Evolutionary conservation across 2,888 invertebrate genomes (phyloP), one percentile per base, ranked within the genome.

Genomic region (Dryomyza anilis): DNA sequence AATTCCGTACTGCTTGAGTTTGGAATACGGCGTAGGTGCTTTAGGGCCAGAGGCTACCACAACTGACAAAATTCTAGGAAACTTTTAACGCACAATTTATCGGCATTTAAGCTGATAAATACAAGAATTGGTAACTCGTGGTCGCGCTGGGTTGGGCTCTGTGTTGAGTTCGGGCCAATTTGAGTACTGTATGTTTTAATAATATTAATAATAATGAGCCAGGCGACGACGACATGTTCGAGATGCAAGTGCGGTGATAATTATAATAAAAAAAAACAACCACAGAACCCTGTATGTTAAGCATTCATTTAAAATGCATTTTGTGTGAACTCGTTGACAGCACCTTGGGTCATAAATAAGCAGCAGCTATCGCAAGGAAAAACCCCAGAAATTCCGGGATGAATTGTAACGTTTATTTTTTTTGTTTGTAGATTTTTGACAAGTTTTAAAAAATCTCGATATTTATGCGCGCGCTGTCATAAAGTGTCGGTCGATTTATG

Each of bases 31-130:
- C 29, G 19, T 16, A 7, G 29, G n/a, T n/a, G n/a, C n/a, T n/a
- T n/a, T n/a, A n/a, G 16, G 27, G 55, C 25, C 21, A 21, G 21
- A 3, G 19, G n/a, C 56, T n/a, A n/a, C 12, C 23, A n/a, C n/a
- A 16, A n/a, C 6, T 39, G 61, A 36, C 27, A 61, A 29, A 52
- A 39, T 77, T 78, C 78, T 76, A 72, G 72, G 76, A 77, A 77
- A 73, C 73, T 76, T 75, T 77, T 74, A 77, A 76, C 71, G 68
- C 71, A 75, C 75, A 76, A 79, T 79, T 80, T 80, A 79, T 79
- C 77, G 72, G 74, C 79, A 77, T 80, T 79, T 79, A 79, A 71
- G 72, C 73, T 74, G 74, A 67, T 56, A 65, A 67, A 62, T 48
- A 59, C 63, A 62, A 50, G 58, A 64, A 57, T 48, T 48, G 59